These are phyloP conservation scores for Acronicta aceris DNA, from an alignment of 2,888 invertebrate species.

Conservation along the genomic window DNA sequence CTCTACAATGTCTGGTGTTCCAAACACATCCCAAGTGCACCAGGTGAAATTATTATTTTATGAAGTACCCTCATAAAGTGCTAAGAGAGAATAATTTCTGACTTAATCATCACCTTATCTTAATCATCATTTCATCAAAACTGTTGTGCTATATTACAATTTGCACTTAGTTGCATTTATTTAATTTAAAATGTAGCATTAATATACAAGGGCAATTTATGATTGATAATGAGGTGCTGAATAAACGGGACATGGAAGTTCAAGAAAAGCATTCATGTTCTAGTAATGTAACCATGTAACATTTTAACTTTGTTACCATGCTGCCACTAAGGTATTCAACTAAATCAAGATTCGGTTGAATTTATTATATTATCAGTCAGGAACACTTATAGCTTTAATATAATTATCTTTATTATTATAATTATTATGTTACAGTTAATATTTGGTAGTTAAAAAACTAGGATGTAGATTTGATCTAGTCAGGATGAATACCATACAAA, in stretches of 20 bases:
- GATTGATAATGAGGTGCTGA: constrained; percentile 6
- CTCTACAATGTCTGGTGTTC: constrained; percentile 59
- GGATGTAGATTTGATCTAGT: no score
- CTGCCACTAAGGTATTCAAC: constrained; percentile 16
- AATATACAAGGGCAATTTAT: constrained; percentile 2
- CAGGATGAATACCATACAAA: no score
- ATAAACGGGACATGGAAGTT: neutral
- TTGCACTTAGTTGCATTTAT: constrained; percentile 7
- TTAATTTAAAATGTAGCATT: neutral
- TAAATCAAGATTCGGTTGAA: no score
- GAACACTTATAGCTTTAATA: no score
- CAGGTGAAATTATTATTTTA: constrained; percentile 68
- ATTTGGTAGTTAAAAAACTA: no score
- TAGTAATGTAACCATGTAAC: neutral
- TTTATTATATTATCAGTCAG: no score
- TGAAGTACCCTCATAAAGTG: neutral
- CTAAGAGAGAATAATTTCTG: neutral
- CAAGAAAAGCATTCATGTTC: neutral
- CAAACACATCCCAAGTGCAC: constrained; percentile 77
- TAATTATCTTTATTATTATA: no score
- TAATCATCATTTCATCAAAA: neutral
- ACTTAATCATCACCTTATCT: no score
- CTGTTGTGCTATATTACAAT: neutral
- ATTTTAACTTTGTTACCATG: no score
- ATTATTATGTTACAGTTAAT: no score